Percentiles rank a stretch among this genome's conserved stretches.
Conservation (phyloP, 2,797 vertebrate genomes). For the Myotis myotis region DNA sequence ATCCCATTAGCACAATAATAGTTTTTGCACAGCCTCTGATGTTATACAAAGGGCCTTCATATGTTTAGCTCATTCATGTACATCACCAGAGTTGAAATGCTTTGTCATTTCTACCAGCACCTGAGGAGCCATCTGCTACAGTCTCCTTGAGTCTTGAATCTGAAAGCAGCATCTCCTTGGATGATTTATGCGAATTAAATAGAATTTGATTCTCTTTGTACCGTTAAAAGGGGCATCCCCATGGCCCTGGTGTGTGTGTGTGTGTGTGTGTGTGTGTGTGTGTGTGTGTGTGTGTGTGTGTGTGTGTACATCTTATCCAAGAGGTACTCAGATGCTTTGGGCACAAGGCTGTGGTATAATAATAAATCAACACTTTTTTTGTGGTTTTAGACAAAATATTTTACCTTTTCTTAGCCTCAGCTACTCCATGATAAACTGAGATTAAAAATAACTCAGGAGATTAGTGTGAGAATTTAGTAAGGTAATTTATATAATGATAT, state of each 20-base stretch:
- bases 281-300: not conserved
- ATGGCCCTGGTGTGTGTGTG: not conserved
- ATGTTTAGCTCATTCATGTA: not conserved
- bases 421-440: not conserved
- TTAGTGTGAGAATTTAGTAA: slow-evolving; percentile 3
- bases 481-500: not conserved
- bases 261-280: not conserved
- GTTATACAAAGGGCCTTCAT: not conserved
- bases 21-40: not conserved
- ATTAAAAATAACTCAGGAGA: not conserved
- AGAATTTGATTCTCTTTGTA: not conserved
- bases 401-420: not conserved
- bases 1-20: not conserved
- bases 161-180: not conserved
- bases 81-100: not conserved
- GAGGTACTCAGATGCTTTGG: not conserved
- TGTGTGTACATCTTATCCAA: not conserved
- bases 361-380: slow-evolving; percentile 21
- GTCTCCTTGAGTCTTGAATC: not conserved
- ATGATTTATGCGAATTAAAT: slow-evolving; percentile 21
- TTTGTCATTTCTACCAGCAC: not conserved
- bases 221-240: not conserved
- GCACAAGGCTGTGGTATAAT: not conserved
- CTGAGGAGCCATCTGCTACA: not conserved
- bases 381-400: not conserved